A percentile compares a stretch with the other conserved stretches of the same genome.
phyloP scores from a whole-genome alignment of 2,888 invertebrate genomes.

The Drosophila neutralis region DNA sequence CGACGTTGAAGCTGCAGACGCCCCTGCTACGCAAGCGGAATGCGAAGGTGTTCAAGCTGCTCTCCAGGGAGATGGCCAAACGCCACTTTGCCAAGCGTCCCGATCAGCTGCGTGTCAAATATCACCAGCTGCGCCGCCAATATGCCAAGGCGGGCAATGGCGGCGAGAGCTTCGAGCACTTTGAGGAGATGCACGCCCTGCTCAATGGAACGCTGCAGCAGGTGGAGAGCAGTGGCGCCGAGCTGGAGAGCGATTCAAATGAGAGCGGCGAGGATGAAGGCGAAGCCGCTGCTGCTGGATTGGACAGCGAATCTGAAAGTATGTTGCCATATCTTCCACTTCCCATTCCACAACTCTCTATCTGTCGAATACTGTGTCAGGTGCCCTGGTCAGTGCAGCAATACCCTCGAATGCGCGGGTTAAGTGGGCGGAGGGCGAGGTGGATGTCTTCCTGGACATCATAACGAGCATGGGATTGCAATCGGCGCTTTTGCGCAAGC shows the following conservation, averaged over 20 bases:
- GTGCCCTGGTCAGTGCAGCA: constrained; percentile 26
- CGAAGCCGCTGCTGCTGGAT: constrained; percentile 9
- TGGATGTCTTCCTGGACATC: constrained; percentile 56
- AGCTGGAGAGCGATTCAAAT: constrained; percentile 37
- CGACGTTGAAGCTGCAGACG: constrained; percentile 45
- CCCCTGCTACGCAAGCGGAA: constrained; percentile 42
- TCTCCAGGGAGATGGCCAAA: constrained; percentile 56
- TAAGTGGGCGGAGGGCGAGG: constrained; percentile 66
- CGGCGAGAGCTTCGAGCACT: constrained; percentile 48
- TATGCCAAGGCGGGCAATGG: constrained; percentile 38
- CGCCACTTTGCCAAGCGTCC: constrained; percentile 41
- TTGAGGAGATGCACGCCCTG: constrained; percentile 45
- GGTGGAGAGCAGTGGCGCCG: constrained; percentile 20
- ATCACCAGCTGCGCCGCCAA: constrained; percentile 49
- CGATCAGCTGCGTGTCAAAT: constrained; percentile 58
- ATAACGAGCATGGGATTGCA: constrained; percentile 61
- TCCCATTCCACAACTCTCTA: not conserved
- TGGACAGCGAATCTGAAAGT: constrained; percentile 60
- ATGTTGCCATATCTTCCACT: not conserved
- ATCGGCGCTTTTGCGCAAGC: constrained; percentile 60
- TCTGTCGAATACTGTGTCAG: constrained; percentile 15
- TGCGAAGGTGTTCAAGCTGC: constrained; percentile 57
- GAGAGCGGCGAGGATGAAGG: constrained; percentile 49
- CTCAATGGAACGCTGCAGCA: constrained; percentile 17
- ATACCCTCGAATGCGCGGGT: constrained; percentile 50